phyloP scores from a whole-genome alignment of 2,113 vertebrate genomes.

The Oplegnathus fasciatus region DNA sequence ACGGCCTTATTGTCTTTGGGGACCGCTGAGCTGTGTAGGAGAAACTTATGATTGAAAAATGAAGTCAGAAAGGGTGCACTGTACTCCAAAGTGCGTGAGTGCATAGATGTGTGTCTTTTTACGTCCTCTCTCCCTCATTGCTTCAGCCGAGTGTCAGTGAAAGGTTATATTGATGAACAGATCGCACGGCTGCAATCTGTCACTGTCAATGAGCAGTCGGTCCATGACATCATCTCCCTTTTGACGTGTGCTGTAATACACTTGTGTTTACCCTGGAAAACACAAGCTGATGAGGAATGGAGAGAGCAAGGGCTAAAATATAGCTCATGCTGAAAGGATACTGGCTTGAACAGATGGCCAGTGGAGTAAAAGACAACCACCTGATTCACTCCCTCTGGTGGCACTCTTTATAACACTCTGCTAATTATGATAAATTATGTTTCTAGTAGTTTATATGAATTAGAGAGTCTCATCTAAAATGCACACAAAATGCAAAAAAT shows the following conservation, averaged over 20 bases:
- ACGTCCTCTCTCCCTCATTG: slow-evolving; percentile 35
- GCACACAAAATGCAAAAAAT: neutral
- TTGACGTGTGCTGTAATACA: slow-evolving; percentile 59
- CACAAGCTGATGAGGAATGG: slow-evolving; percentile 43
- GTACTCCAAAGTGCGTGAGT: slow-evolving; percentile 33
- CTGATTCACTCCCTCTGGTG: slow-evolving; percentile 71
- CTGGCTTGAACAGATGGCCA: slow-evolving; percentile 47
- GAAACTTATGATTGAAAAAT: slow-evolving; percentile 43
- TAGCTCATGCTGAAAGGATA: slow-evolving; percentile 54
- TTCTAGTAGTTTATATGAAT: neutral
- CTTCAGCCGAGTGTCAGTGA: slow-evolving; percentile 59
- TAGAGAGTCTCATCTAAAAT: neutral
- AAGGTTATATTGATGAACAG: slow-evolving; percentile 69
- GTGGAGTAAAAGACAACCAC: slow-evolving; percentile 16
- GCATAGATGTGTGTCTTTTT: slow-evolving; percentile 25
- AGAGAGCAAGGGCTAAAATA: slow-evolving; percentile 44
- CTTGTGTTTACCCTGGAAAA: slow-evolving; percentile 70
- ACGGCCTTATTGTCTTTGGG: slow-evolving; percentile 48
- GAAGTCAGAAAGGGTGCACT: slow-evolving; percentile 43
- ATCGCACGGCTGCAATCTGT: slow-evolving; percentile 67
- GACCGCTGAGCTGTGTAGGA: slow-evolving; percentile 39
- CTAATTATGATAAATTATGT: slow-evolving; percentile 23
- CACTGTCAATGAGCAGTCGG: slow-evolving; percentile 58
- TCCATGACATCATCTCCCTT: slow-evolving; percentile 71
- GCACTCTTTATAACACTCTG: slow-evolving; percentile 26